Percentiles rank a stretch among this genome's conserved stretches.
These are phyloP conservation scores for Dicyrtomina minuta DNA, from an alignment of 2,888 invertebrate genomes.

Conservation along the genomic window DNA sequence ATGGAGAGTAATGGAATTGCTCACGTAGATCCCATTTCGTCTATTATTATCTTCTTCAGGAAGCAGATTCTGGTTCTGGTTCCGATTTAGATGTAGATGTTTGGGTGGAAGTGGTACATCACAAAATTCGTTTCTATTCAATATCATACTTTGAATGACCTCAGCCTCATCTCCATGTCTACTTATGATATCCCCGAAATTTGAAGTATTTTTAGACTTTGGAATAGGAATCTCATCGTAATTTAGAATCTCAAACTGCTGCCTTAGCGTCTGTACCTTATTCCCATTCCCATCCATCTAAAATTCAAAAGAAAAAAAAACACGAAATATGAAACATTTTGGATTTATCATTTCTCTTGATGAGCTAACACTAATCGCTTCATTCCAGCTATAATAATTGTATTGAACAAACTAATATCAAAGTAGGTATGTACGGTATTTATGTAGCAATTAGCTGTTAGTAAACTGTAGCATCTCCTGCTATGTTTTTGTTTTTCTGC, in stretches of 20 bases:
- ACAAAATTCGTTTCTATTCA: neutral
- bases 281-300: slow-evolving; percentile 52
- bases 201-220: slow-evolving; percentile 23
- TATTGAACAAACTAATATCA: too few relatives aligned
- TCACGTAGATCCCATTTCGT: slow-evolving; percentile 50
- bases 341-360: too few relatives aligned
- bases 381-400: too few relatives aligned
- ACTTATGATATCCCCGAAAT: slow-evolving; percentile 18
- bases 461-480: too few relatives aligned
- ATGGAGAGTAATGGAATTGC: slow-evolving; percentile 42
- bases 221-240: slow-evolving; percentile 4
- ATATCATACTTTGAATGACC: slow-evolving; percentile 10
- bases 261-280: slow-evolving; percentile 52
- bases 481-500: too few relatives aligned
- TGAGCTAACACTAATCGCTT: too few relatives aligned
- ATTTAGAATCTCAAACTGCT: slow-evolving; percentile 49
- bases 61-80: neutral
- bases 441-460: too few relatives aligned
- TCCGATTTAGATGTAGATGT: neutral
- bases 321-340: neutral
- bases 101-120: slow-evolving; percentile 31
- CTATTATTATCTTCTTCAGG: slow-evolving; percentile 20
- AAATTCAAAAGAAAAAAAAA: slow-evolving; percentile 10
- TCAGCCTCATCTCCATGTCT: slow-evolving; percentile 18
- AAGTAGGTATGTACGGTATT: too few relatives aligned